Percentiles rank a stretch among this genome's conserved stretches.
These are phyloP conservation scores for Drosophila percnosoma DNA, from an alignment of 2,888 invertebrate species.

Conservation along the genomic window DNA sequence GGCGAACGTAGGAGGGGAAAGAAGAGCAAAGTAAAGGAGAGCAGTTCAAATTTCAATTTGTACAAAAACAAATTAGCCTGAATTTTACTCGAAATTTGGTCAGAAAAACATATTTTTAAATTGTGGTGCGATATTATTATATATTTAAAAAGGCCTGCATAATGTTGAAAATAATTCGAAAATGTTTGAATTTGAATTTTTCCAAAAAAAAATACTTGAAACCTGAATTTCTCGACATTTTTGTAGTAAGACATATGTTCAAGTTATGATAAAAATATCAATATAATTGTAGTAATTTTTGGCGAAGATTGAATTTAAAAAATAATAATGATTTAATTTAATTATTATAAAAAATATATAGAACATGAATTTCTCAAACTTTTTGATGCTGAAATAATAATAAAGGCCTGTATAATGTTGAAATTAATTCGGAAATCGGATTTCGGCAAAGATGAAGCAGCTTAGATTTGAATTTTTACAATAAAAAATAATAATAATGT, in stretches of 20 bases:
- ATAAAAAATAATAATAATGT: background rate
- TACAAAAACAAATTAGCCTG: background rate
- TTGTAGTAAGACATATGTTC: background rate
- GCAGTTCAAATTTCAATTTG: background rate
- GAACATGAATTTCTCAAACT: background rate
- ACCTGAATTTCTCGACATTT: background rate
- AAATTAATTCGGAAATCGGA: background rate
- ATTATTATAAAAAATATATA: background rate
- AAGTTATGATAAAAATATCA: background rate
- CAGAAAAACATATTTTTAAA: background rate
- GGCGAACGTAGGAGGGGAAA: background rate
- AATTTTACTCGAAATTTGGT: background rate
- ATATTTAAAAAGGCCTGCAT: background rate
- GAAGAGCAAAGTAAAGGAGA: constrained; percentile 2
- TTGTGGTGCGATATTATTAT: background rate
- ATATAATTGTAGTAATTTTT: background rate
- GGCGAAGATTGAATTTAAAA: background rate
- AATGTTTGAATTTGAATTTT: background rate
- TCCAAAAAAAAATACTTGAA: too few relatives aligned
- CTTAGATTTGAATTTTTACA: background rate
- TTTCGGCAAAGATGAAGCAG: background rate
- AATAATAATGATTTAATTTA: background rate
- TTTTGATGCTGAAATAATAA: background rate
- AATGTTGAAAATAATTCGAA: background rate
- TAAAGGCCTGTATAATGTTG: background rate